Evolutionary conservation across 2,113 vertebrate species (phyloP), one percentile per base, ranked within the genome.

Genomic region (Amia ocellicauda): DNA sequence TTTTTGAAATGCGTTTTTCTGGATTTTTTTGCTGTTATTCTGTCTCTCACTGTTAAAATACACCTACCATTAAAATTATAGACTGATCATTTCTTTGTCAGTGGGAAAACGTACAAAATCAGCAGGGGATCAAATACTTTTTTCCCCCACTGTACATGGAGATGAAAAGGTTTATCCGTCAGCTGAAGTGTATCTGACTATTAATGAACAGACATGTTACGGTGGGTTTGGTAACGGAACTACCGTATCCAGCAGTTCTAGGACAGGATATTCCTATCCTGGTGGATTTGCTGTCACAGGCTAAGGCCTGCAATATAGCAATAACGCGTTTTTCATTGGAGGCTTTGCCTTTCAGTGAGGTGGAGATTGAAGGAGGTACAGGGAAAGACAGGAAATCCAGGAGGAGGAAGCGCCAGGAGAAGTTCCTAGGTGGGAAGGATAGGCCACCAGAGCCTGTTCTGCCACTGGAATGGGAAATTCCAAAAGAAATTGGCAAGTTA

Each of bases 231-330:
- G 28, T 28, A 19, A 43, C 47, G 10, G 20, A 41, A 9, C 40
- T 60, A 1, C 60, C 45, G 1, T 62, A 50, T 3, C 19, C 45
- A 51, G 47, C 51, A 2, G 10, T 62, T 11, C 11, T 51, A 51
- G 47, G 27, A 3, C 17, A 51, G 11, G 60, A 62, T 36, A 13
- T 61, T 10, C 42, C 59, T 2, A 61, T 16, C 7, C 59, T 61
- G 4, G 2, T 31, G 10, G 47, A 62, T 47, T 40, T 62, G n/a
- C 17, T 62, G 7, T 47, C 22, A 2, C 57, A 17, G 36, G 2
- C 4, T 5, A 19, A 47, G 41, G 24, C 24, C 1, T 47, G 41
- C 8, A 60, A 49, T 29, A 28, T 55, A 11, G 42, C 49, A 14
- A 45, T 20, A 22, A 49, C 43, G 14, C 45, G 42, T 3, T 24